Conservation (phyloP, 2,888 invertebrate genomes). For the Phasia obesa region DNA sequence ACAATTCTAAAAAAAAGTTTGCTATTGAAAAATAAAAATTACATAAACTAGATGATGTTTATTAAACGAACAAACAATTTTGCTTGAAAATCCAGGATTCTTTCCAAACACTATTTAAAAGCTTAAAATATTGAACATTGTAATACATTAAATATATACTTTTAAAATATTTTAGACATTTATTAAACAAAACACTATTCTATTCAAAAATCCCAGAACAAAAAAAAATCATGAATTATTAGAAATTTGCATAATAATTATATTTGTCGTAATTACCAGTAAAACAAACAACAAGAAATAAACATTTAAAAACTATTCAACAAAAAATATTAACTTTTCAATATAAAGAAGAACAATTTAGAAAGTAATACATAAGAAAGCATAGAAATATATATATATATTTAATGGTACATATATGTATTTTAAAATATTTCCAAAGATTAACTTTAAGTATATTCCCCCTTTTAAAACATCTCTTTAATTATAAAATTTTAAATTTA, state of each 20-base stretch:
- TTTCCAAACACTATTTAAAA: slow-evolving; percentile 68
- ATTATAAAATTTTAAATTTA: slow-evolving; percentile 37
- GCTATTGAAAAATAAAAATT: slow-evolving; percentile 67
- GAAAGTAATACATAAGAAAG: slow-evolving; percentile 67
- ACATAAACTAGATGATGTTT: slow-evolving; percentile 33
- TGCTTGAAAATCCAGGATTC: slow-evolving; percentile 59
- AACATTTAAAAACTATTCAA: slow-evolving; percentile 73
- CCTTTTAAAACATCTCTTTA: slow-evolving; percentile 47
- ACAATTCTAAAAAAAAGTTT: slow-evolving; percentile 58
- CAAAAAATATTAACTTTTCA: slow-evolving; percentile 64
- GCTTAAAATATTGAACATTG: slow-evolving; percentile 67
- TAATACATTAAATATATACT: slow-evolving; percentile 68
- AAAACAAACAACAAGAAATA: slow-evolving; percentile 72
- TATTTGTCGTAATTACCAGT: slow-evolving; percentile 78
- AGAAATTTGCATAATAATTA: slow-evolving; percentile 75
- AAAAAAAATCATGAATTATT: slow-evolving; percentile 71
- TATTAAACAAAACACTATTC: slow-evolving; percentile 65
- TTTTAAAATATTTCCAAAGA: slow-evolving; percentile 71
- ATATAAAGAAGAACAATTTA: slow-evolving; percentile 68
- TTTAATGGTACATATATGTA: slow-evolving; percentile 63
- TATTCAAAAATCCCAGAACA: slow-evolving; percentile 59
- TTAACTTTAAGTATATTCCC: slow-evolving; percentile 70
- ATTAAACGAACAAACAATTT: slow-evolving; percentile 51
- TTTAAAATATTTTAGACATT: slow-evolving; percentile 78
- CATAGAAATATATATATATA: slow-evolving; percentile 63